Conservation (phyloP, 2,113 vertebrate genomes). For the Lophochroa leadbeateri region DNA sequence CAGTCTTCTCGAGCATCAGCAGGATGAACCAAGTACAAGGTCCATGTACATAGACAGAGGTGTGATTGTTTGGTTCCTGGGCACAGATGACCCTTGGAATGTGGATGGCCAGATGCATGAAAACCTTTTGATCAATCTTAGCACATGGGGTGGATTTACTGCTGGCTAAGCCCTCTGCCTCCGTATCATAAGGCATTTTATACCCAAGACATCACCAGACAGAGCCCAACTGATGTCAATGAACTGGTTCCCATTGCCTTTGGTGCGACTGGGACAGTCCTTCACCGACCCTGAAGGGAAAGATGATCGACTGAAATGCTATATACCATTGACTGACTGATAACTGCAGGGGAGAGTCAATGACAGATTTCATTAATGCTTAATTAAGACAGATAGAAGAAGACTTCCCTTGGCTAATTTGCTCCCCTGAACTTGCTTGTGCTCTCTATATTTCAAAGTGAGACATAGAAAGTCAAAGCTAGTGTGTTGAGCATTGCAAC, state of each 20-base stretch:
- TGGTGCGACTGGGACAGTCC: not conserved
- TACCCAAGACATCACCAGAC: not conserved
- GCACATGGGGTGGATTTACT: not conserved
- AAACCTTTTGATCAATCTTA: not conserved
- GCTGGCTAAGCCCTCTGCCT: not conserved
- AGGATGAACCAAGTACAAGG: not conserved
- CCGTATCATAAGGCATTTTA: not conserved
- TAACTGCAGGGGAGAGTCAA: not conserved
- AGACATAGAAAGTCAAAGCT: not conserved
- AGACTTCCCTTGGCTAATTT: not conserved
- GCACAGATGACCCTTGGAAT: not conserved
- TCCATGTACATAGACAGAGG: not conserved
- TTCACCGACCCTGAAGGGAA: not conserved
- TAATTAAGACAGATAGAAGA: slow-evolving; percentile 31
- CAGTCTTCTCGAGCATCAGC: accelerated
- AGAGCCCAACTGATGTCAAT: accelerated
- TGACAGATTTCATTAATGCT: slow-evolving; percentile 1
- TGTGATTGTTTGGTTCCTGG: not conserved
- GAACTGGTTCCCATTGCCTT: not conserved
- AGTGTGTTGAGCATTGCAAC: not conserved
- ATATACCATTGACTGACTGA: not conserved
- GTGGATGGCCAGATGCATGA: no score
- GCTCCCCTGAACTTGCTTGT: not conserved
- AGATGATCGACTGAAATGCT: not conserved
- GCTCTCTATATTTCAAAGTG: not conserved